Conservation (phyloP, 2,113 vertebrate species). For the Proteles cristata region DNA sequence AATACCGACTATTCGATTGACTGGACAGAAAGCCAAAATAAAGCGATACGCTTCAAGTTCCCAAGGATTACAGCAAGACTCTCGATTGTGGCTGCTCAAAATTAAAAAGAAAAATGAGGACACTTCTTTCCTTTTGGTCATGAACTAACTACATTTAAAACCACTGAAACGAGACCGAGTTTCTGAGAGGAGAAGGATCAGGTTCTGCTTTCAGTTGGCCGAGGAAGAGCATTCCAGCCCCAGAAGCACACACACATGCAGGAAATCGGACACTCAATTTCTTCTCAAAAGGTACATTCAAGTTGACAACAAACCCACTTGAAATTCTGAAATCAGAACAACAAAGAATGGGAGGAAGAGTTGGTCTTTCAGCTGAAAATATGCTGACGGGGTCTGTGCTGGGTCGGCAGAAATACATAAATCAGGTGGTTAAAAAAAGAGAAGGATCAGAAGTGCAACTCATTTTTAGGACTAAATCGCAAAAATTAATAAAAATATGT, state of each 20-base stretch:
- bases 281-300: slow-evolving; percentile 57
- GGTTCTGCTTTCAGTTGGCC: slow-evolving; percentile 75
- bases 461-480: slow-evolving; percentile 22
- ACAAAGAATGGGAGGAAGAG: neutral
- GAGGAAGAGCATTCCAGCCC: slow-evolving; percentile 75
- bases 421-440: neutral
- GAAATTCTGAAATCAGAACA: slow-evolving; percentile 37
- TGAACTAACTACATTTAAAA: slow-evolving; percentile 78
- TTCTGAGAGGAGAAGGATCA: slow-evolving; percentile 57
- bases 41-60: neutral
- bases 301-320: slow-evolving; percentile 33
- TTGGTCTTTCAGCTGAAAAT: neutral
- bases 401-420: neutral
- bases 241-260: slow-evolving; percentile 49
- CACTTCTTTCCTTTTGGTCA: slow-evolving; percentile 73
- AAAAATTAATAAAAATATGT: slow-evolving; percentile 36
- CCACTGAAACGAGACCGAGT: slow-evolving; percentile 76
- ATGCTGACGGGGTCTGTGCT: neutral
- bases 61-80: neutral
- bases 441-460: neutral
- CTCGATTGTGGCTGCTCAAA: neutral
- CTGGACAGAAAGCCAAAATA: slow-evolving; percentile 18
- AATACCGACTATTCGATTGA: neutral
- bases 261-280: slow-evolving; percentile 58
- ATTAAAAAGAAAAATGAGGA: neutral